These are phyloP conservation scores for Neria commutata DNA, from an alignment of 2,888 invertebrate genomes.

Conservation along the genomic window DNA sequence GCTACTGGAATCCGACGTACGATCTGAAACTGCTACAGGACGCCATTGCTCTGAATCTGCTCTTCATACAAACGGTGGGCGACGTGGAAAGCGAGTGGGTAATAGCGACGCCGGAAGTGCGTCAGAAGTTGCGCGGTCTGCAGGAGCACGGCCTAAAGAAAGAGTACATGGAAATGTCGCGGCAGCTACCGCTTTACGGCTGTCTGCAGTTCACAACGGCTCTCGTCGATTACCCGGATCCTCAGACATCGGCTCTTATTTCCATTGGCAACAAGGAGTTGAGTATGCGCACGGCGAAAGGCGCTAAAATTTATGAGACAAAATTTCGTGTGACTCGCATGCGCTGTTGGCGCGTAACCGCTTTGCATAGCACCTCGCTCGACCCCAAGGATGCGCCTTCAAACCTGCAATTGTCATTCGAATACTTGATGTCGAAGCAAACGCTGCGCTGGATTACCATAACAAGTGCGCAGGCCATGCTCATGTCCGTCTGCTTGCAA, in stretches of 20 bases:
- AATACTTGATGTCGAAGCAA: conserved; percentile 91
- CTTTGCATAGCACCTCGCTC: conserved; percentile 67
- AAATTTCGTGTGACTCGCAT: conserved; percentile 93
- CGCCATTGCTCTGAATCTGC: conserved; percentile 80
- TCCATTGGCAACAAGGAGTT: conserved; percentile 88
- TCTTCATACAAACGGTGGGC: conserved; percentile 85
- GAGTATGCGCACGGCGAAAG: conserved; percentile 70
- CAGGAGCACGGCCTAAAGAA: conserved; percentile 80
- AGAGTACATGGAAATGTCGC: conserved; percentile 87
- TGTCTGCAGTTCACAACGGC: conserved; percentile 81
- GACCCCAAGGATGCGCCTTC: conserved; percentile 46
- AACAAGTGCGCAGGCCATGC: conserved; percentile 87
- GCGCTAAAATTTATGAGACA: conserved; percentile 76
- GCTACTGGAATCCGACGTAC: conserved; percentile 88
- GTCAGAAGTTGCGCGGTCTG: conserved; percentile 72
- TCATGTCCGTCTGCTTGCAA: conserved; percentile 94
- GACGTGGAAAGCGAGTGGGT: conserved; percentile 91
- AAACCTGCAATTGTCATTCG: conserved; percentile 84
- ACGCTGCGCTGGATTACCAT: conserved; percentile 94
- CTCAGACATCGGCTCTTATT: conserved; percentile 72
- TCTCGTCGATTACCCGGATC: conserved; percentile 76
- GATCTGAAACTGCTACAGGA: conserved; percentile 84
- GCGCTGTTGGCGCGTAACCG: conserved; percentile 96
- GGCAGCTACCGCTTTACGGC: conserved; percentile 87
- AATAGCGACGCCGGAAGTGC: conserved; percentile 71